Conservation (phyloP, 2,888 invertebrate genomes). For the Lordiphosa fenestrarum region DNA sequence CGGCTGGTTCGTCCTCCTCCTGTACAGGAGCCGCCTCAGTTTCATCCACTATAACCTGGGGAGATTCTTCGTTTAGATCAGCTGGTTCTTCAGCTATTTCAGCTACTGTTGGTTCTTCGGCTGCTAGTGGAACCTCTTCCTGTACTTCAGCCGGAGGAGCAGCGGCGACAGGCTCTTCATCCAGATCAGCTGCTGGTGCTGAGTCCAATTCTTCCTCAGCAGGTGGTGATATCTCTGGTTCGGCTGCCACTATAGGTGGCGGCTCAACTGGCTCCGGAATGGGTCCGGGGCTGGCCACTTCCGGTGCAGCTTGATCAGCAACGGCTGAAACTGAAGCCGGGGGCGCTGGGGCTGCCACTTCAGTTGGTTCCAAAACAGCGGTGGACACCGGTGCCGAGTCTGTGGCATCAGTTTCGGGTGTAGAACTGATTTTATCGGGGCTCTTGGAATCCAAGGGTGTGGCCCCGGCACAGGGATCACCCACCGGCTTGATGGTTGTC, state of each 20-base stretch:
- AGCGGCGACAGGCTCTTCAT: neutral
- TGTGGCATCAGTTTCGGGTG: neutral
- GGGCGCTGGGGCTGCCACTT: neutral
- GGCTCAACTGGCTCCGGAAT: neutral
- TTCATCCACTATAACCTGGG: constrained; percentile 11
- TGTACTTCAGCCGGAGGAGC: no score
- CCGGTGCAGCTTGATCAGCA: neutral
- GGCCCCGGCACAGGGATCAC: constrained; percentile 29
- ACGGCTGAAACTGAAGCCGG: neutral
- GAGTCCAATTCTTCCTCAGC: neutral
- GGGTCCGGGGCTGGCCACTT: neutral
- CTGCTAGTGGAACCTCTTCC: no score
- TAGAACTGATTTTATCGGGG: neutral
- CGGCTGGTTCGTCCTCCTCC: constrained; percentile 32
- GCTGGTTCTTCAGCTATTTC: constrained; percentile 4
- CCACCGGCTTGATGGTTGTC: constrained; percentile 1
- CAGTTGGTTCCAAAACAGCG: neutral
- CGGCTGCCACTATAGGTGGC: neutral
- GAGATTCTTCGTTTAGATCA: constrained; percentile 11
- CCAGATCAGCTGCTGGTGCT: neutral
- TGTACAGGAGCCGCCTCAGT: constrained; percentile 23
- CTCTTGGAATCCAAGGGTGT: neutral
- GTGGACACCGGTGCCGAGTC: no score
- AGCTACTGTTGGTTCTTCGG: neutral
- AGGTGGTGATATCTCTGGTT: neutral